Percentiles rank a stretch among this genome's conserved stretches.
These are phyloP conservation scores for Neomorphus geoffroyi DNA, from an alignment of 2,797 vertebrate species.

Conservation along the genomic window DNA sequence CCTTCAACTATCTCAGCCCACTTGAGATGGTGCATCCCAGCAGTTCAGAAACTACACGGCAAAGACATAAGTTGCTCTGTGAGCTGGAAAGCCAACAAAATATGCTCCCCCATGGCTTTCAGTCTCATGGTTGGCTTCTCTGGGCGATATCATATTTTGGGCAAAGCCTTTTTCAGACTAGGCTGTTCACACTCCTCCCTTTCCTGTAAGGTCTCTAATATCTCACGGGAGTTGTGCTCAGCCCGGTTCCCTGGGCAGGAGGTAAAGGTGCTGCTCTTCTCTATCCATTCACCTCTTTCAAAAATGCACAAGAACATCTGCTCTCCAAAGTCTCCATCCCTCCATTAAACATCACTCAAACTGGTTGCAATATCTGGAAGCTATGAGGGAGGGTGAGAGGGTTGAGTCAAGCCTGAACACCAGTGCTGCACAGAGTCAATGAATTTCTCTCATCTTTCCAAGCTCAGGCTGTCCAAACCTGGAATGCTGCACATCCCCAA, in stretches of 20 bases:
- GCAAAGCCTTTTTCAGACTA: background rate
- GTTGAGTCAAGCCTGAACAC: background rate
- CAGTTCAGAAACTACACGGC: background rate
- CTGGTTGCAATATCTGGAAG: background rate
- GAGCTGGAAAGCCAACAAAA: background rate
- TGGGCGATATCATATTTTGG: background rate
- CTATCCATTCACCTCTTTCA: background rate
- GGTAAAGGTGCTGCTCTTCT: background rate
- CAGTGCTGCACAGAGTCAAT: accelerated
- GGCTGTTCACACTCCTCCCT: background rate
- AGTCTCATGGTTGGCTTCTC: background rate
- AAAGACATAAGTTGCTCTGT: background rate
- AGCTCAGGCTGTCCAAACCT: background rate
- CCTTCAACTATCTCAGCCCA: background rate
- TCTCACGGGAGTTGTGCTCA: background rate
- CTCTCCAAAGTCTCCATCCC: background rate
- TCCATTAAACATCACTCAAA: background rate
- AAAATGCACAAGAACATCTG: background rate
- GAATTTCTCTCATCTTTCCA: background rate
- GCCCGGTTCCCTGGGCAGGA: background rate
- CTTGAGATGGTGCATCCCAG: background rate
- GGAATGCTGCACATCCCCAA: background rate
- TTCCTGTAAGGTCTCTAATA: background rate
- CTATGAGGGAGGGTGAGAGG: accelerated
- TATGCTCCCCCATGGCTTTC: accelerated